Conservation (phyloP, 1,140 invertebrate genomes). For the Macrocentrus cingulum region DNA sequence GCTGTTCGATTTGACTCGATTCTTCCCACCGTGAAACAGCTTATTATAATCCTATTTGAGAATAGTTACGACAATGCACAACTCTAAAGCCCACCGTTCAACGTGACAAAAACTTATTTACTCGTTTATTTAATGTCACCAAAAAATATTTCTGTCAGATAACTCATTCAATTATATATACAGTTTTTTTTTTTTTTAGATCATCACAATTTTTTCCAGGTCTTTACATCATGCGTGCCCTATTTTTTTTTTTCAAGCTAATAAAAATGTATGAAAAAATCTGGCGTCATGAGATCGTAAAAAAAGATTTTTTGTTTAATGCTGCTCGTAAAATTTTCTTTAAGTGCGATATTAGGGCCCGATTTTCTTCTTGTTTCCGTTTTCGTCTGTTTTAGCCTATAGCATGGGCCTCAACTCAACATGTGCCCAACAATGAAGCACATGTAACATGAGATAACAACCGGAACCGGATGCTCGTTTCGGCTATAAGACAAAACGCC, state of each 20-base stretch:
- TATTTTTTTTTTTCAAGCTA: too few species aligned
- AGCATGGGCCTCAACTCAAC: constrained; percentile 30
- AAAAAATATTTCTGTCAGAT: constrained; percentile 19
- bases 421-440: constrained; percentile 46
- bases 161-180: constrained; percentile 19
- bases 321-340: background rate
- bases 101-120: constrained; percentile 60
- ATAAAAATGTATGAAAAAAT: too few species aligned
- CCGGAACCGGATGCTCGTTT: constrained; percentile 45
- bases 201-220: too few species aligned
- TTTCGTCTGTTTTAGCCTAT: constrained; percentile 1
- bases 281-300: too few species aligned
- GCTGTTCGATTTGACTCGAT: constrained; percentile 56
- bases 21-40: constrained; percentile 53
- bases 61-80: constrained; percentile 18
- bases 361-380: too few species aligned
- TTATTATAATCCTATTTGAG: constrained; percentile 61
- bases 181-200: constrained; percentile 8
- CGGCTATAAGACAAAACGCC: constrained; percentile 33
- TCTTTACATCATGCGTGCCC: too few species aligned
- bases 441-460: constrained; percentile 48
- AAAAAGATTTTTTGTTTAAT: too few species aligned
- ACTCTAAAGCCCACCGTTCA: constrained; percentile 27
- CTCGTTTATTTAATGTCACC: constrained; percentile 54
- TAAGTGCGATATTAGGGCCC: background rate